Conservation (phyloP, 2,113 vertebrate genomes). For the Geothlypis trichas region DNA sequence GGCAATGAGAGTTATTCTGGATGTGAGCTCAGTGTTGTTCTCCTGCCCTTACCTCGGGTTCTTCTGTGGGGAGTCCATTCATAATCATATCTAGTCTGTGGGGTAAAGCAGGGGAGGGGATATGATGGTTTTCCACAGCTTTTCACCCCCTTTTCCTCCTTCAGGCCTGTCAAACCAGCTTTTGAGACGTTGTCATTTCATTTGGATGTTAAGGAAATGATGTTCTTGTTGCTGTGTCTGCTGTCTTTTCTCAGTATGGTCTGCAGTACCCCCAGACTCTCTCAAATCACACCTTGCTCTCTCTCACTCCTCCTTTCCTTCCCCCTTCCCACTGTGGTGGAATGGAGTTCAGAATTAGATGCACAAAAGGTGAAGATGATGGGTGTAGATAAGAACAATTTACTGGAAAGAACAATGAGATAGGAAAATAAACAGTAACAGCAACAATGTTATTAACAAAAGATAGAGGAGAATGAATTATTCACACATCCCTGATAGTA, state of each 20-base stretch:
- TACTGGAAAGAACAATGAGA: neutral
- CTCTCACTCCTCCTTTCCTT: neutral
- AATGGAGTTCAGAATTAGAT: neutral
- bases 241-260: neutral
- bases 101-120: neutral
- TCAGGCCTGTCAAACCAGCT: neutral
- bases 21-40: neutral
- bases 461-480: neutral
- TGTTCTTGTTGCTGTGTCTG: neutral
- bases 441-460: neutral
- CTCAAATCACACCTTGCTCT: neutral
- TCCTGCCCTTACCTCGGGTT: fast-evolving
- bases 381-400: neutral
- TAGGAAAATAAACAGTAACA: neutral
- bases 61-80: neutral
- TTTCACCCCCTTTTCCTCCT: neutral
- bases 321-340: neutral
- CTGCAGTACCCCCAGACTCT: too few species aligned
- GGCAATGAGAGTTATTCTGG: neutral
- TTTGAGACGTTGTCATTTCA: neutral
- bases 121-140: neutral
- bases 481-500: neutral
- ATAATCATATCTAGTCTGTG: neutral
- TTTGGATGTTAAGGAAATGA: neutral
- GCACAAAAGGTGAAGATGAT: neutral